A percentile compares a stretch with the other conserved stretches of the same genome.
Conservation (phyloP, 2,797 vertebrate species). For the Phyllotis vaccarum region DNA sequence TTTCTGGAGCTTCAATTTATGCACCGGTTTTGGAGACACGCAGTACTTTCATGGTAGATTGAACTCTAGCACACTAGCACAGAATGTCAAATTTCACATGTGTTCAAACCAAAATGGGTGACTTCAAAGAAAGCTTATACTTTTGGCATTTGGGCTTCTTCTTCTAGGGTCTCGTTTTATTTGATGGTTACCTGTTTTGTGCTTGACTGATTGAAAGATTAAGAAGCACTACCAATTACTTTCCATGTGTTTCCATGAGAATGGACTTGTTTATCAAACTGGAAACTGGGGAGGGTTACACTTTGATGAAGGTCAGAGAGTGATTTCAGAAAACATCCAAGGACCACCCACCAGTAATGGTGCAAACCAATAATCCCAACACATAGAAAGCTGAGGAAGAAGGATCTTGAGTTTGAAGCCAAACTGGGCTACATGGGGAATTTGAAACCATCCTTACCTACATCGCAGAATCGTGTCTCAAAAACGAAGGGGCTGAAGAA, state of each 20-base stretch:
- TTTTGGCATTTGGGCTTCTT: conserved; percentile 29
- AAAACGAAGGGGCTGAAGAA: not conserved
- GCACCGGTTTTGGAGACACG: conserved; percentile 10
- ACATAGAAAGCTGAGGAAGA: not conserved
- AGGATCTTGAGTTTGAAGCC: not conserved
- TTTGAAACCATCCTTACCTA: not conserved
- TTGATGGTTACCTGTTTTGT: conserved; percentile 8
- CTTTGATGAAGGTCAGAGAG: not conserved
- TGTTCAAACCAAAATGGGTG: conserved; percentile 60
- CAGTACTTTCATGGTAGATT: conserved; percentile 23
- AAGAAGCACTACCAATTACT: conserved; percentile 23
- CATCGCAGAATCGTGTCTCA: not conserved
- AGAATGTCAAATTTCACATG: conserved; percentile 49
- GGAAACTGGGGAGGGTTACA: not conserved
- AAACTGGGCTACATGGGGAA: not conserved
- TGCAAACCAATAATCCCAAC: not conserved
- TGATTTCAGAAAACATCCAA: not conserved
- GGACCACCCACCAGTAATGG: not conserved
- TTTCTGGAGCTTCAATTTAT: conserved; percentile 36
- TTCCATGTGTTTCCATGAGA: conserved; percentile 43
- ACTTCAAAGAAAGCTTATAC: conserved; percentile 18
- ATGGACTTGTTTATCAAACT: conserved; percentile 30
- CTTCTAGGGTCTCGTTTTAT: conserved; percentile 24
- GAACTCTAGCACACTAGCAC: not conserved
- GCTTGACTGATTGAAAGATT: not conserved